Evolutionary conservation across 2,113 vertebrate genomes (phyloP).

Genomic region (Tiliqua scincoides): DNA sequence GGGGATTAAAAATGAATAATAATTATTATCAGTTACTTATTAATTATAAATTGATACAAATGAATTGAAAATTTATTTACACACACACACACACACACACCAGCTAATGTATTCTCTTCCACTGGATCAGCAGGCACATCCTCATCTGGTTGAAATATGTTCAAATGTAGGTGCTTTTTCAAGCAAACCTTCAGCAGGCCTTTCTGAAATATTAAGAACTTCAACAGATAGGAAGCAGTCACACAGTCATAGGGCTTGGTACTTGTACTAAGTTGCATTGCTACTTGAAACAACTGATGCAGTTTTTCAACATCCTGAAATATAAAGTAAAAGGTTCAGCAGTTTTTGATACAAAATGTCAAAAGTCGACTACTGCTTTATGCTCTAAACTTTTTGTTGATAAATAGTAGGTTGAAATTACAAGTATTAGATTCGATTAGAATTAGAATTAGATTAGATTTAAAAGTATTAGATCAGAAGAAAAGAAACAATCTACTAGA

Average conservation of each 20-base stretch:
- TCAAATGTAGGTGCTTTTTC: constrained; percentile 52
- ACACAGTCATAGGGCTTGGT: constrained; percentile 93
- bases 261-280: constrained; percentile 91
- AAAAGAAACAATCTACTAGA: background rate
- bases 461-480: background rate
- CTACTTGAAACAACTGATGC: constrained; percentile 79
- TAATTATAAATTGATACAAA: no score
- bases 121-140: constrained; percentile 54
- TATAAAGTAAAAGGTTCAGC: background rate
- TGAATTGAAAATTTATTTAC: no score
- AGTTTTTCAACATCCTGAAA: constrained; percentile 77
- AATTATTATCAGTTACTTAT: no score
- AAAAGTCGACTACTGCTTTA: background rate
- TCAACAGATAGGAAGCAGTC: constrained; percentile 89
- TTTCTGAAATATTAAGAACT: constrained; percentile 83
- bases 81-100: no score
- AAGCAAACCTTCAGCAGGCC: constrained; percentile 70
- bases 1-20: background rate
- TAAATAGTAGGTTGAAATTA: background rate
- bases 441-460: no score
- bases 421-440: no score
- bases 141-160: background rate
- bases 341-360: background rate
- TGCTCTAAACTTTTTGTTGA: background rate
- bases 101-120: constrained; percentile 87